A percentile compares a stretch with the other conserved stretches of the same genome.
Evolutionary conservation across 1,140 invertebrate species (phyloP).

Genomic region (Cydia pomonella): DNA sequence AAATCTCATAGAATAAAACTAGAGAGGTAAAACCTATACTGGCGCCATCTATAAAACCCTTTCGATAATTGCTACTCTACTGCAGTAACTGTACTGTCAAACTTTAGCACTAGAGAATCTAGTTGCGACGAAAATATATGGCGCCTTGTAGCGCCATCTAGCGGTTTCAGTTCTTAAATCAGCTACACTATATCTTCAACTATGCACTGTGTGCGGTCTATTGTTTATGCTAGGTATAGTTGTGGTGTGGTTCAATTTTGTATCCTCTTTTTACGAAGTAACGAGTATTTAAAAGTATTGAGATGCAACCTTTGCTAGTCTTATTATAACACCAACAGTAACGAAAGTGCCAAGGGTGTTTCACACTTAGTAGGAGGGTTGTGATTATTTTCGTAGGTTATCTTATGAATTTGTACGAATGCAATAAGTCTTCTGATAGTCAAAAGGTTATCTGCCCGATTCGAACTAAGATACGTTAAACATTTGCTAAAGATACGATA

Average conservation of each 20-base stretch:
- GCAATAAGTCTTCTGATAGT: slow-evolving; percentile 14
- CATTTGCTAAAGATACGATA: too few relatives aligned
- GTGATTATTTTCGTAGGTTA: slow-evolving; percentile 58
- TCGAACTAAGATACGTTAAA: too few relatives aligned
- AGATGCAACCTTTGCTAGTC: slow-evolving; percentile 35
- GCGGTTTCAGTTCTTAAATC: not conserved
- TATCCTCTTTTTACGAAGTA: slow-evolving; percentile 34
- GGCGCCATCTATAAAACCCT: too few relatives aligned
- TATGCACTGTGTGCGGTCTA: not conserved
- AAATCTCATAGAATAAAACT: too few relatives aligned
- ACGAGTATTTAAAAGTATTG: slow-evolving; percentile 38
- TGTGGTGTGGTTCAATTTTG: slow-evolving; percentile 34
- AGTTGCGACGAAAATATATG: not conserved
- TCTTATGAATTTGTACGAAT: slow-evolving; percentile 1
- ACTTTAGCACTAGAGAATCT: not conserved
- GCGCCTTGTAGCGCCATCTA: not conserved
- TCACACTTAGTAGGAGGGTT: slow-evolving; percentile 52
- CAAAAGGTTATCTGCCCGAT: too few relatives aligned
- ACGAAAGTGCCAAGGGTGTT: slow-evolving; percentile 44
- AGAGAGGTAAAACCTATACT: too few relatives aligned
- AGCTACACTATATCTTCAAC: not conserved
- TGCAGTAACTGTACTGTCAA: not conserved
- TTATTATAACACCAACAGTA: slow-evolving; percentile 35
- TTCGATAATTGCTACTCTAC: too few relatives aligned
- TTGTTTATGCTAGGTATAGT: not conserved